A percentile compares a stretch with the other conserved stretches of the same genome.
Conservation (phyloP, 2,888 invertebrate genomes). For the Sipunculus nudus region DNA sequence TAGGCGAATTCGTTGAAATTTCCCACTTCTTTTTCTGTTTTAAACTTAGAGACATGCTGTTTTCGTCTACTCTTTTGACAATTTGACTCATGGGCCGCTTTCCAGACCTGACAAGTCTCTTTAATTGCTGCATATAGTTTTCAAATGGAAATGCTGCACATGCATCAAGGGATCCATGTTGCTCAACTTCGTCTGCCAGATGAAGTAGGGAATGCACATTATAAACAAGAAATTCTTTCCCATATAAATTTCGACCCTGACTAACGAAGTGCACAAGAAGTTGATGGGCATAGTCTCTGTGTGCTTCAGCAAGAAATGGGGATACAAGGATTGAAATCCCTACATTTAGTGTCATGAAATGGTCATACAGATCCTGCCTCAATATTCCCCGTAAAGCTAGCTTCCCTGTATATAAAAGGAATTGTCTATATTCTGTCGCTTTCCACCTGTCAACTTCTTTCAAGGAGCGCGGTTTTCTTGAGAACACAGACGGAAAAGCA, state of each 20-base stretch:
- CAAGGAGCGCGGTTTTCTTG: neutral
- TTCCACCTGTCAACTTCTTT: neutral
- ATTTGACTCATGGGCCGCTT: neutral
- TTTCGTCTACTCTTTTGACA: neutral
- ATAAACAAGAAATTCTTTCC: neutral
- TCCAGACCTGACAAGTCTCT: neutral
- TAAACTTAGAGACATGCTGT: neutral
- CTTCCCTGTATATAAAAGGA: constrained; percentile 1
- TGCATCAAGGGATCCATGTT: neutral
- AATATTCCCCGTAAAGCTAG: neutral
- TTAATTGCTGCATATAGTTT: constrained; percentile 1
- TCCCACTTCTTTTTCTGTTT: neutral
- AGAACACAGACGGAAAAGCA: neutral
- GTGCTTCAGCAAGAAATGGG: neutral
- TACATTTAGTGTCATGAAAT: neutral
- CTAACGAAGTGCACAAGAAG: neutral
- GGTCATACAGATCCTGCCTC: neutral
- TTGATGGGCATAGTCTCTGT: neutral
- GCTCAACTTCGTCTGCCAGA: neutral
- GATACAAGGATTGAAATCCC: neutral
- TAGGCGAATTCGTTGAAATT: neutral
- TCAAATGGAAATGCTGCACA: constrained; percentile 5
- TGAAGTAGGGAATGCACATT: constrained; percentile 2
- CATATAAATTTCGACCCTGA: neutral
- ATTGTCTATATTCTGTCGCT: neutral